phyloP scores from a whole-genome alignment of 2,888 invertebrate genomes.

The Nephrotoma appendiculata region DNA sequence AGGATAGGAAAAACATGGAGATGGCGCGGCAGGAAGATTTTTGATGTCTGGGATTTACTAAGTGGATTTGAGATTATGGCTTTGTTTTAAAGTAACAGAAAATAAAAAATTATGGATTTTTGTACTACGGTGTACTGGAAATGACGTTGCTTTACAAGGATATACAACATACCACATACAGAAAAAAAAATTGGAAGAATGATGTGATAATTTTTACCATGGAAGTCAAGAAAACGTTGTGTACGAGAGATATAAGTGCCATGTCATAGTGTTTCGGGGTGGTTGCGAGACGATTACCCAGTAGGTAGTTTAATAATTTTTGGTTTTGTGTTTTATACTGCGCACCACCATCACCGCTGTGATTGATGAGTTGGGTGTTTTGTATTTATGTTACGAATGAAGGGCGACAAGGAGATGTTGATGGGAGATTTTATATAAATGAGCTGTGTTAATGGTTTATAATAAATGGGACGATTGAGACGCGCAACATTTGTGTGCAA shows the following conservation, averaged over 20 bases:
- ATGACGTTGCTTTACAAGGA: neutral
- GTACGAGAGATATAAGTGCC: neutral
- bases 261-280: neutral
- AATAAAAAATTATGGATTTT: neutral
- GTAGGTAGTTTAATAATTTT: neutral
- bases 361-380: neutral
- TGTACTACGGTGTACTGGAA: neutral
- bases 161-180: neutral
- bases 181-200: neutral
- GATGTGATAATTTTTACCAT: neutral
- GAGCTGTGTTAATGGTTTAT: no score
- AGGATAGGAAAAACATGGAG: neutral
- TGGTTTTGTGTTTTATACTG: neutral
- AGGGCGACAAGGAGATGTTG: neutral
- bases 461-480: no score
- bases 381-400: neutral
- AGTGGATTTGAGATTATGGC: neutral
- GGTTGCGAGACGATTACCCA: neutral
- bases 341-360: neutral
- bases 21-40: neutral
- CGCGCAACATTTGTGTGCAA: no score
- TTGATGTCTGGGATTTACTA: neutral
- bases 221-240: neutral
- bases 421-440: no score
- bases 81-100: neutral